Base-by-base conservation (phyloP, 2,113 vertebrate genomes). In the Monarcha castaneiventris region DNA sequence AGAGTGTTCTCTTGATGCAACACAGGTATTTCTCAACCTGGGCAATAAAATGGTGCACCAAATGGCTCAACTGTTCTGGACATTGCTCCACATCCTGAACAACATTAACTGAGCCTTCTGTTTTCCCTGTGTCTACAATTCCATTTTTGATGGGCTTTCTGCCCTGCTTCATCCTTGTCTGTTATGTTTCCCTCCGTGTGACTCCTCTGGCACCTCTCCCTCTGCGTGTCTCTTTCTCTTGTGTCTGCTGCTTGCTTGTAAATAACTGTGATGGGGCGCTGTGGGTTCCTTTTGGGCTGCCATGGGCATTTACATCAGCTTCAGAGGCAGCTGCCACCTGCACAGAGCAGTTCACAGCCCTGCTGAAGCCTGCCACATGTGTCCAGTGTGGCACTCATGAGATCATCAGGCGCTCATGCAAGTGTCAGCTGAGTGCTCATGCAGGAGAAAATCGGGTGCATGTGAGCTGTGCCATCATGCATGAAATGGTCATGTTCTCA, bases 331-430 rank as follows among this genome's bases (percentile, higher is more conserved):
- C 63, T 80, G 39, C 30, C 25, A 32, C 13, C 62, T 26, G 43
- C 33, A 26, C 1, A 16, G 33, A 59, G 23, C 11, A 89, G 49
- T 52, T 73, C 16, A 16, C 1, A 3, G 62, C 39, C 1, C 29
- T 54, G 35, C 43, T 23, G 16, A 26, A 66, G 10, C 7, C 29
- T 64, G 30, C 19, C 19, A 14, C 0, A 0, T 39, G 35, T 64
- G 23, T 21, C 51, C 55, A 35, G 7, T 12, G 13, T 2, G 4
- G n/a, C 41, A 58, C 41, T 37, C 1, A 1, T 21, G 78, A 51
- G 48, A 37, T 49, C 26, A 33, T 29, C 3, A 21, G 29, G 7
- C n/a, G 3, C 67, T 72, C 48, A 8, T 87, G 66, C 52, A 20
- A 32, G 58, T 25, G 23, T 32, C 62, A 23, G n/a, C 1, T 35